A percentile compares a stretch with the other conserved stretches of the same genome.
phyloP scores from a whole-genome alignment of 64 coral and sea anemone species.

The Actinia tenebrosa region DNA sequence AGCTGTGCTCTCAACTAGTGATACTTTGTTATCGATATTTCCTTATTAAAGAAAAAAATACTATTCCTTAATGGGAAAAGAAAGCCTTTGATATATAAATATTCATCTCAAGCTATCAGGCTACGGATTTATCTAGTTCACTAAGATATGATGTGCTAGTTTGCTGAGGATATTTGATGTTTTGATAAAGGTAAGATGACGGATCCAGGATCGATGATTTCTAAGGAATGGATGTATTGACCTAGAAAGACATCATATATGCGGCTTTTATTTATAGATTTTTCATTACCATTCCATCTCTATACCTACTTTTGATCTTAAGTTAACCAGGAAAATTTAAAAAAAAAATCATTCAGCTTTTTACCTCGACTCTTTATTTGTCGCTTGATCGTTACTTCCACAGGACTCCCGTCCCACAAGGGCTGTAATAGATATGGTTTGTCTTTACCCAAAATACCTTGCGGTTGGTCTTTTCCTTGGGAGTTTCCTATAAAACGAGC shows the following conservation, averaged over 20 bases:
- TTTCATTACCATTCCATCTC: neutral
- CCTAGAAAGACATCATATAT: neutral
- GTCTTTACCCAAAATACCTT: slow-evolving; percentile 46
- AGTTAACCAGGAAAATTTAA: no score
- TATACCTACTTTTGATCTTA: no score
- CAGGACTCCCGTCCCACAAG: slow-evolving; percentile 28
- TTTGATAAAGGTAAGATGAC: no score
- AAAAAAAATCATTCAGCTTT: neutral
- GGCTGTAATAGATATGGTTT: slow-evolving; percentile 39
- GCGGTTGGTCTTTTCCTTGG: slow-evolving; percentile 52
- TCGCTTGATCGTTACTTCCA: slow-evolving; percentile 17
- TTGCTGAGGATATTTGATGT: no score
- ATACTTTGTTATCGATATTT: neutral
- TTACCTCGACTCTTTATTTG: neutral
- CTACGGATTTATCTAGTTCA: no score
- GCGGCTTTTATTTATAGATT: no score
- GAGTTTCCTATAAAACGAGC: slow-evolving; percentile 24
- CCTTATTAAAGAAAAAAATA: neutral
- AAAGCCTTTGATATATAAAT: no score
- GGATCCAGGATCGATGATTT: no score
- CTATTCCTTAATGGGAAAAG: neutral
- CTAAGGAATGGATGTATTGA: no score
- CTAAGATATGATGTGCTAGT: no score
- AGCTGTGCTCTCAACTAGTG: neutral
- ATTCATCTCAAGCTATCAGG: no score